A percentile compares a stretch with the other conserved stretches of the same genome.
phyloP scores from a whole-genome alignment of 2,113 vertebrate genomes.

The Sitta europaea region DNA sequence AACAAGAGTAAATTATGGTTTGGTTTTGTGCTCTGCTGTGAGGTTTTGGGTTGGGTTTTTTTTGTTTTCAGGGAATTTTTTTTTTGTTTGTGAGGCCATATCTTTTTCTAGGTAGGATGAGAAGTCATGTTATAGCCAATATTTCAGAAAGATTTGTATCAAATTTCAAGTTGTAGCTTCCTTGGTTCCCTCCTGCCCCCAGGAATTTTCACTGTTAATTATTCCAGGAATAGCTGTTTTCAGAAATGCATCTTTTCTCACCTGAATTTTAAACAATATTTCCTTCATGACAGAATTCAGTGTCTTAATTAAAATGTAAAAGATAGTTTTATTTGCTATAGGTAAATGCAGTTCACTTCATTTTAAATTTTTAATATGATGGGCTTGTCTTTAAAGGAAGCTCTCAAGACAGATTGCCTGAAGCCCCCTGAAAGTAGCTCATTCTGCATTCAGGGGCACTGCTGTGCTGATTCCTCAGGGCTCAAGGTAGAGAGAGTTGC shows the following conservation, averaged over 20 bases:
- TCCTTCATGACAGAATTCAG: neutral
- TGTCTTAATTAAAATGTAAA: neutral
- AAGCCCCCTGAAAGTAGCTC: neutral
- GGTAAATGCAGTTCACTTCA: neutral
- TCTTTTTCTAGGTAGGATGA: neutral
- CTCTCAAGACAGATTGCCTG: neutral
- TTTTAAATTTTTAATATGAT: neutral
- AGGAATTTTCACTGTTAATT: neutral
- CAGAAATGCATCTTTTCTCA: neutral
- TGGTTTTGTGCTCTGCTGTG: neutral
- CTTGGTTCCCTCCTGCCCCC: neutral
- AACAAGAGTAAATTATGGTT: neutral
- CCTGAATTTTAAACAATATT: neutral
- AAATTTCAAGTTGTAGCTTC: neutral
- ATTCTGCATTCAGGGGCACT: neutral
- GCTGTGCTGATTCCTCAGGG: neutral
- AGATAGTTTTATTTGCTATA: neutral
- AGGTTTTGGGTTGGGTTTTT: neutral
- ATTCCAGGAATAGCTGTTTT: neutral
- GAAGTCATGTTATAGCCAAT: neutral
- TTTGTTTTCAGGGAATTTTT: neutral
- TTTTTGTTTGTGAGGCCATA: neutral
- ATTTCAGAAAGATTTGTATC: neutral
- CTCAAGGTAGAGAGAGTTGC: neutral
- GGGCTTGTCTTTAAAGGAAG: neutral